A percentile compares a stretch with the other conserved stretches of the same genome.
phyloP scores from a whole-genome alignment of 2,113 vertebrate genomes.

The Tetrax tetrax region DNA sequence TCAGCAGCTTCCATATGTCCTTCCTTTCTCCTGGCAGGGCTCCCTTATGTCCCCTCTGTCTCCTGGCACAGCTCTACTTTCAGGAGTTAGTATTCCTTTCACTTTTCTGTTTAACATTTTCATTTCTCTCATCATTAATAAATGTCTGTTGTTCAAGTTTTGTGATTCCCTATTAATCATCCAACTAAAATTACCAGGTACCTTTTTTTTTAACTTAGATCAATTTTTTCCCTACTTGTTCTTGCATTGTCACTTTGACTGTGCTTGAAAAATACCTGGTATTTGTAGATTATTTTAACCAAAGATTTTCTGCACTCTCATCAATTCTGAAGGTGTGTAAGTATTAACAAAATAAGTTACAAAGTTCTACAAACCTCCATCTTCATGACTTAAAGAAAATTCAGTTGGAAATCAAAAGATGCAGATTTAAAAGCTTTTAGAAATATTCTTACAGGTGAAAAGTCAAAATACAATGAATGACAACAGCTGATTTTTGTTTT shows the following conservation, averaged over 20 bases:
- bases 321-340: not conserved
- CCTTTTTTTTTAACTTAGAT: not conserved
- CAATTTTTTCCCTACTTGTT: not conserved
- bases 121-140: constrained; percentile 17
- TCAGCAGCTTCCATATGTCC: not conserved
- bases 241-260: not conserved
- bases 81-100: constrained; percentile 27
- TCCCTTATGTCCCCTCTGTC: not conserved
- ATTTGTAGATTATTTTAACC: not conserved
- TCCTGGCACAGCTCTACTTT: constrained; percentile 18
- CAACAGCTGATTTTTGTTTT: not conserved
- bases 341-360: not conserved
- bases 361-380: not conserved
- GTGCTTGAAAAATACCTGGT: not conserved
- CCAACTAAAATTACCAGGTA: not conserved
- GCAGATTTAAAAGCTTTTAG: not conserved
- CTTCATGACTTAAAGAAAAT: not conserved
- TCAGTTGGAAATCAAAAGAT: not conserved
- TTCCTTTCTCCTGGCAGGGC: constrained; percentile 8
- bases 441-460: not conserved
- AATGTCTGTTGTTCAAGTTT: constrained; percentile 1
- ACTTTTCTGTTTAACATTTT: constrained; percentile 6
- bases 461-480: not conserved
- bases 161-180: constrained; percentile 4
- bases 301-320: not conserved